Evolutionary conservation across 2,888 invertebrate species (phyloP).

Genomic region (Tenthredo mesomela): DNA sequence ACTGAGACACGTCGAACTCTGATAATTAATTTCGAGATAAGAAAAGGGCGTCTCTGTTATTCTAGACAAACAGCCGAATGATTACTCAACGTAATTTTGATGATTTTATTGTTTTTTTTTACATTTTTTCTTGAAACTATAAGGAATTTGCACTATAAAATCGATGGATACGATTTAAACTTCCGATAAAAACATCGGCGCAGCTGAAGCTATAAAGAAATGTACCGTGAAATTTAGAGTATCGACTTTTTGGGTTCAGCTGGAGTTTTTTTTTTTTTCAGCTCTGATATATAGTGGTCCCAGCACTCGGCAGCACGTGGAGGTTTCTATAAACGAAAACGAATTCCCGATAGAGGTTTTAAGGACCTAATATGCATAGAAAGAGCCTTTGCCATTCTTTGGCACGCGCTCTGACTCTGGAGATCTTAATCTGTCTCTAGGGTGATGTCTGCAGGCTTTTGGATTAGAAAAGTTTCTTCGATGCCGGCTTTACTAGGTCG

Average conservation of each 20-base stretch:
- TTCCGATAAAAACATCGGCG: conserved; percentile 4
- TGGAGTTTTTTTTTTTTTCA: background rate
- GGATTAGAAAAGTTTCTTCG: conserved; percentile 45
- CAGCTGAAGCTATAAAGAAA: conserved; percentile 8
- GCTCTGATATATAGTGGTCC: conserved; percentile 10
- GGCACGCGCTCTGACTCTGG: conserved; percentile 47
- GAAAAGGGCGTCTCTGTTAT: background rate
- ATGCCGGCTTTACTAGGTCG: background rate
- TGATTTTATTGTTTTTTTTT: too few species aligned
- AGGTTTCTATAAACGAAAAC: conserved; percentile 53
- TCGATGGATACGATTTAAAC: background rate
- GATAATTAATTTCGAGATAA: conserved; percentile 31
- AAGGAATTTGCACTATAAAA: background rate
- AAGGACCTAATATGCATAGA: conserved; percentile 52
- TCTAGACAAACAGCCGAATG: background rate
- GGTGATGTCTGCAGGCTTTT: conserved; percentile 43
- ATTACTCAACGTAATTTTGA: background rate
- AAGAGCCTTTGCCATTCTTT: conserved; percentile 49
- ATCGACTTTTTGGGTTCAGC: conserved; percentile 23
- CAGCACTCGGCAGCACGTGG: conserved; percentile 24
- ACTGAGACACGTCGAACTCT: conserved; percentile 2
- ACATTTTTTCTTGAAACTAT: background rate
- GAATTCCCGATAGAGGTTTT: conserved; percentile 53
- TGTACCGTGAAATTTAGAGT: conserved; percentile 51
- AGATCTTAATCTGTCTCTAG: conserved; percentile 51